These are phyloP conservation scores for Gastracanthus pulcherrimus DNA, from an alignment of 2,888 invertebrate species.

Conservation along the genomic window DNA sequence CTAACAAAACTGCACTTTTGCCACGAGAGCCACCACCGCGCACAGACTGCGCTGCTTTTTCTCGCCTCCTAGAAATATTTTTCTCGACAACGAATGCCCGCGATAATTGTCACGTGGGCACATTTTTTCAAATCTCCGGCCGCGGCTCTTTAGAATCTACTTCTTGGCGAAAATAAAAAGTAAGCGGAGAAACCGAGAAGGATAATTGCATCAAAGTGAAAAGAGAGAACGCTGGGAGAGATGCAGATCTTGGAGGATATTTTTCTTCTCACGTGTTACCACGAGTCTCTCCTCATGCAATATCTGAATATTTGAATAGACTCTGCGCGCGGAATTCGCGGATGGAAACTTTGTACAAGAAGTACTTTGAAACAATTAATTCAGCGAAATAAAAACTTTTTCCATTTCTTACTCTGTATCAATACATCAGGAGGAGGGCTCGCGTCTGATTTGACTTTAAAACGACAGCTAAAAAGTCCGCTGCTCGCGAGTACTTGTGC, in stretches of 20 bases:
- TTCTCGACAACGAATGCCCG: neutral
- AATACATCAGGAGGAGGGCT: neutral
- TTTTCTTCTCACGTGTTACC: too few species aligned
- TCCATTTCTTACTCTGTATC: neutral
- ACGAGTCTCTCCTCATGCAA: too few species aligned
- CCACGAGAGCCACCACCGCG: neutral
- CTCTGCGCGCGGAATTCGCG: too few species aligned
- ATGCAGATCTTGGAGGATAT: too few species aligned
- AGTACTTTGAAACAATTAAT: constrained; percentile 32
- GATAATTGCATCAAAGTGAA: neutral
- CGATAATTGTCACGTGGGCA: constrained; percentile 11
- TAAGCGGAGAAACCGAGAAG: neutral
- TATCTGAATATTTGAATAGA: too few species aligned
- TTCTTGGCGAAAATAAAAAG: too few species aligned
- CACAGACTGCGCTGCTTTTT: too few species aligned
- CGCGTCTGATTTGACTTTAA: constrained; percentile 35
- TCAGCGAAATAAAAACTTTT: constrained; percentile 26
- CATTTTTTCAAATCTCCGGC: neutral
- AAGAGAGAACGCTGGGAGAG: neutral
- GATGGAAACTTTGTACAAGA: neutral
- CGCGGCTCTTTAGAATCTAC: too few species aligned
- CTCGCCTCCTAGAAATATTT: constrained; percentile 1
- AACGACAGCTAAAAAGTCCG: neutral
- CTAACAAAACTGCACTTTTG: constrained; percentile 24
- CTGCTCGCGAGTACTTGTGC: neutral